phyloP scores from a whole-genome alignment of 2,113 vertebrate species.

The Otis tarda region DNA sequence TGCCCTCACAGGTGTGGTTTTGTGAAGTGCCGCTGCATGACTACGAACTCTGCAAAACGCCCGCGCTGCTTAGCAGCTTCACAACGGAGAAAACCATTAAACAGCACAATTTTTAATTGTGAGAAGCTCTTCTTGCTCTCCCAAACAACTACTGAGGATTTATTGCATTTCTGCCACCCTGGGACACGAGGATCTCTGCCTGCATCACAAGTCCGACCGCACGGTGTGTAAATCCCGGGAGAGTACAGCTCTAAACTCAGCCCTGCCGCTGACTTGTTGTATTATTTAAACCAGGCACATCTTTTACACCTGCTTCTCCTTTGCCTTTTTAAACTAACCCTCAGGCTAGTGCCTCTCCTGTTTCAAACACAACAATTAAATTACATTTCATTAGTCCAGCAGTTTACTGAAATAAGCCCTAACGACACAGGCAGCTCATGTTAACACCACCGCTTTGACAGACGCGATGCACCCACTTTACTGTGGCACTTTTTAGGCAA shows the following conservation, averaged over 20 bases:
- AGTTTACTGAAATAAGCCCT: background rate
- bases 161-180: background rate
- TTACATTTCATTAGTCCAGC: background rate
- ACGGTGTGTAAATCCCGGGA: background rate
- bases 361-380: background rate
- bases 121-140: background rate
- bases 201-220: background rate
- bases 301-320: background rate
- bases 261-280: background rate
- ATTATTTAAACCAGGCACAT: fast-evolving
- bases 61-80: background rate
- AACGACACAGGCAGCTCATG: fast-evolving
- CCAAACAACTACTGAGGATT: background rate
- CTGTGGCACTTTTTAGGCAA: background rate
- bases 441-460: background rate
- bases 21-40: background rate
- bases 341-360: background rate
- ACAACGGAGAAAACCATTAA: background rate
- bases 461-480: too few relatives aligned
- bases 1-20: background rate
- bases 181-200: fast-evolving
- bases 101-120: background rate
- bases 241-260: background rate
- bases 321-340: background rate
- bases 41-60: background rate